Evolutionary conservation across 2,113 vertebrate species (phyloP).

Genomic region (Tylochromis polylepis): DNA sequence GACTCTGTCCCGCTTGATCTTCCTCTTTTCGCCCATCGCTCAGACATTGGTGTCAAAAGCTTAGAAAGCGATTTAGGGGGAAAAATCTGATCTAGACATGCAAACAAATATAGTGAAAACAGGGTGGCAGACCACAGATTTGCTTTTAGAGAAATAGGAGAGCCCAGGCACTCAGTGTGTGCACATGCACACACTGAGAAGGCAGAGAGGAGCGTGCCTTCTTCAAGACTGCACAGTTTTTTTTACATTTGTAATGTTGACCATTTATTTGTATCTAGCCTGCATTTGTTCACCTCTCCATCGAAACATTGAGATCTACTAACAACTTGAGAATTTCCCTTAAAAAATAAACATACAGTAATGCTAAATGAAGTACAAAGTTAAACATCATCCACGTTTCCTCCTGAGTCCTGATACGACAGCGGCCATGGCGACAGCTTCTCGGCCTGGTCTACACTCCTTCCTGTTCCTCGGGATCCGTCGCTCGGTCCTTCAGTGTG

Average conservation of each 20-base stretch:
- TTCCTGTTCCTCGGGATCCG: constrained; percentile 18
- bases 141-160: background rate
- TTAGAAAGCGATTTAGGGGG: background rate
- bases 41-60: background rate
- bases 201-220: background rate
- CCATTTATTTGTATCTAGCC: background rate
- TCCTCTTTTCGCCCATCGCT: background rate
- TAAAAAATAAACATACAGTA: background rate
- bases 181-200: background rate
- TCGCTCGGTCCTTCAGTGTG: background rate
- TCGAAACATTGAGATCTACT: background rate
- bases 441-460: background rate
- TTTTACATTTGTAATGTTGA: background rate
- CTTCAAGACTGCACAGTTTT: background rate
- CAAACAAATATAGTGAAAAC: background rate
- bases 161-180: background rate
- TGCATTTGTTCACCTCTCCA: background rate
- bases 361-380: background rate
- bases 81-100: background rate
- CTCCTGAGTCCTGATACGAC: background rate
- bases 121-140: background rate
- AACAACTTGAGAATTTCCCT: background rate
- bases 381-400: background rate
- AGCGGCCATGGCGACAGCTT: background rate
- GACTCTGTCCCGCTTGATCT: background rate